Evolutionary conservation across 2,888 invertebrate genomes (phyloP).

Genomic region (Homarus gammarus): DNA sequence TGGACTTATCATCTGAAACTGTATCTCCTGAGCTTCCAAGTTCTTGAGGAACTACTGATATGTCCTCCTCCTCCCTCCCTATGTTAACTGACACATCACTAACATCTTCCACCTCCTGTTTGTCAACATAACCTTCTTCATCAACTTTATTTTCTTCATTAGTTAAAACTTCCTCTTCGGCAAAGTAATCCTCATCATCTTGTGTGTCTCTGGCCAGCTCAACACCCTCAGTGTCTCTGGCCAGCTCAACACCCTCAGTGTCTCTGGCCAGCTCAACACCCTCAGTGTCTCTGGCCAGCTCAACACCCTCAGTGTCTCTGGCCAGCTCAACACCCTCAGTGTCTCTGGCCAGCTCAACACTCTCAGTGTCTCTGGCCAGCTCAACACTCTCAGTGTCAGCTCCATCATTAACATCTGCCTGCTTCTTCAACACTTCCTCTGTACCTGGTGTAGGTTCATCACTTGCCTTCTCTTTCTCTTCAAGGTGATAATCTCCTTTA

Average conservation of each 20-base stretch:
- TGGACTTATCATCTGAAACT: background rate
- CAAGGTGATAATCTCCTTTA: background rate
- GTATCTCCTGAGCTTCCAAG: background rate
- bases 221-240: too few species aligned
- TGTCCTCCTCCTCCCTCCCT: conserved; percentile 1
- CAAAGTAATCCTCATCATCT: too few species aligned
- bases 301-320: conserved; percentile 4
- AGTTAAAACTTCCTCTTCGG: conserved; percentile 1
- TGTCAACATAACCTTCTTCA: conserved; percentile 14
- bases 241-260: background rate
- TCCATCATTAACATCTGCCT: background rate
- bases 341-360: too few species aligned
- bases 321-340: background rate
- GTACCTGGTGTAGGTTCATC: background rate
- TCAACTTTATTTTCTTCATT: background rate
- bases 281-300: too few species aligned
- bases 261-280: too few species aligned
- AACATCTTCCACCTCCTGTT: conserved; percentile 20
- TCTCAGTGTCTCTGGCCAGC: too few species aligned
- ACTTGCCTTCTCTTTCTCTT: conserved; percentile 13
- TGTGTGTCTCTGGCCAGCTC: too few species aligned
- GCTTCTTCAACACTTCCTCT: background rate
- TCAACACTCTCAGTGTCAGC: background rate
- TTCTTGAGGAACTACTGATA: background rate
- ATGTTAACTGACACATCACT: background rate